Conservation (phyloP, 23 tunicate species). For the Botrylloides violaceus region DNA sequence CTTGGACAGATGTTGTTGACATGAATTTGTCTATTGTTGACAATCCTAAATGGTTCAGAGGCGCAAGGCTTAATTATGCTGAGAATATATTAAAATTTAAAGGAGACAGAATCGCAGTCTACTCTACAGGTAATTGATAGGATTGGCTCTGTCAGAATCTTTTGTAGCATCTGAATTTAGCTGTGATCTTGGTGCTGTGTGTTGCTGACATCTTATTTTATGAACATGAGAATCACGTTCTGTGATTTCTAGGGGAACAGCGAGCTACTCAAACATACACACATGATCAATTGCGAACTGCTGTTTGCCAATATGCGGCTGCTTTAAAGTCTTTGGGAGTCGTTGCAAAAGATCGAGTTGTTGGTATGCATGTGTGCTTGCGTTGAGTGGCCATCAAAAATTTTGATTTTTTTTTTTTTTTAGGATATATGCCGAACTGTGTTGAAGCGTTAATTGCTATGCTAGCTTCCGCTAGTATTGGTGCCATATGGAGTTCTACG, state of each 20-base stretch:
- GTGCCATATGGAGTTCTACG: constrained; percentile 89
- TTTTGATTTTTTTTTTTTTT: neutral
- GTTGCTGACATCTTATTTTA: no score
- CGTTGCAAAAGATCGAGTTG: constrained; percentile 4
- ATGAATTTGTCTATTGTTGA: constrained; percentile 23
- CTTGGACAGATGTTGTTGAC: constrained; percentile 52
- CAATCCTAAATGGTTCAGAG: constrained; percentile 73
- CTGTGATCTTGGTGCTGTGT: no score
- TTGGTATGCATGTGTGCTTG: constrained; percentile 10
- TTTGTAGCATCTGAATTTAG: no score
- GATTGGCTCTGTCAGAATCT: no score
- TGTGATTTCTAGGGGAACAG: constrained; percentile 50
- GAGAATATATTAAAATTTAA: constrained; percentile 60
- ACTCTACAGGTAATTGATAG: constrained; percentile 38
- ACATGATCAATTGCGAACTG: constrained; percentile 29
- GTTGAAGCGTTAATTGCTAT: constrained; percentile 64
- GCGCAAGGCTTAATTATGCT: constrained; percentile 71
- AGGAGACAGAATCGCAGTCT: constrained; percentile 55
- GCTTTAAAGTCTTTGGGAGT: constrained; percentile 16
- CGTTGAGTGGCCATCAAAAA: neutral
- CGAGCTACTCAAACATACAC: constrained; percentile 30
- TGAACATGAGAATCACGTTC: no score
- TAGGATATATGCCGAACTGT: constrained; percentile 85
- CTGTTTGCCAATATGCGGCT: constrained; percentile 41
- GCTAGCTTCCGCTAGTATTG: constrained; percentile 83